Evolutionary conservation across 1,140 invertebrate genomes (phyloP).

Genomic region (Macrocentrus cingulum): DNA sequence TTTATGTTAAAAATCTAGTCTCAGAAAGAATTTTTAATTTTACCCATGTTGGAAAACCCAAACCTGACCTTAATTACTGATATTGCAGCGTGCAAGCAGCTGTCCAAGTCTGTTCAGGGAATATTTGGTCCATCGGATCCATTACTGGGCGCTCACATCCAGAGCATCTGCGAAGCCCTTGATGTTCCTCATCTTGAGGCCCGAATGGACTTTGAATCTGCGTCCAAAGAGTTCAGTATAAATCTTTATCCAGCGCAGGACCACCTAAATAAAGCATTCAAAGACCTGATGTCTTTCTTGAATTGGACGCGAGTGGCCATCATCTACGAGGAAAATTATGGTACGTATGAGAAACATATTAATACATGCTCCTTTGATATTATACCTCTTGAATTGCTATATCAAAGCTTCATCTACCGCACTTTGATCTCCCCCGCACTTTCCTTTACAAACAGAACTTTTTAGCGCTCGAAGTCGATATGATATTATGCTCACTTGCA

Average conservation of each 20-base stretch:
- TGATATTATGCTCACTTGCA: too few species aligned
- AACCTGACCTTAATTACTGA: too few species aligned
- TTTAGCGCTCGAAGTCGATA: too few species aligned
- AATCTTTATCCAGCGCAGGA: conserved; percentile 87
- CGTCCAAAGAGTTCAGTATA: conserved; percentile 78
- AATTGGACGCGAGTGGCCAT: conserved; percentile 94
- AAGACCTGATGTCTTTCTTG: conserved; percentile 83
- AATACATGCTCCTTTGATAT: background rate
- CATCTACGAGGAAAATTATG: conserved; percentile 87
- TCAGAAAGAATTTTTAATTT: too few species aligned
- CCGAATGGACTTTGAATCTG: conserved; percentile 70
- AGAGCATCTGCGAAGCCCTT: conserved; percentile 84
- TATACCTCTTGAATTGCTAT: background rate
- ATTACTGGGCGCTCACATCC: conserved; percentile 79
- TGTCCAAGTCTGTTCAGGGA: conserved; percentile 82
- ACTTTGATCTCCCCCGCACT: conserved; percentile 5
- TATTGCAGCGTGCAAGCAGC: conserved; percentile 78
- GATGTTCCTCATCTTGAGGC: conserved; percentile 88
- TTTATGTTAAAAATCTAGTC: too few species aligned
- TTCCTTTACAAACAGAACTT: too few species aligned
- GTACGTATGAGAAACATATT: conserved; percentile 57
- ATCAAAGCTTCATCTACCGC: background rate
- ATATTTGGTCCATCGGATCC: conserved; percentile 88
- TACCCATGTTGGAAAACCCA: too few species aligned
- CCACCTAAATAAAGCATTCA: conserved; percentile 80